Percentiles rank a stretch among this genome's conserved stretches.
Conservation (phyloP, 1,140 invertebrate genomes). For the Condylostylus longicornis region DNA sequence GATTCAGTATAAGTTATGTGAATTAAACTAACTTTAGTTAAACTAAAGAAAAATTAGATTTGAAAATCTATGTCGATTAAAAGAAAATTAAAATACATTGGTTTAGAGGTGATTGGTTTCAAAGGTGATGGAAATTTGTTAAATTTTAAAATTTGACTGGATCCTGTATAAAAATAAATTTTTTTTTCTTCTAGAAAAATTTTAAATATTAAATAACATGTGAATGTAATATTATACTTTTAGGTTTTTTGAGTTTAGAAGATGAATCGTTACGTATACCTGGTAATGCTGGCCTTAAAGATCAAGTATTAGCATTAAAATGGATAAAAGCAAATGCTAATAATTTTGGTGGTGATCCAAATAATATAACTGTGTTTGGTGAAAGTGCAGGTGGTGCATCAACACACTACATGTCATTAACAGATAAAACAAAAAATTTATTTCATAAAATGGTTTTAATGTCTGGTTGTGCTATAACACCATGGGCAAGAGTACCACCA, state of each 20-base stretch:
- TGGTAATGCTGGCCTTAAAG: slow-evolving; percentile 47
- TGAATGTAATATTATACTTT: too few relatives aligned
- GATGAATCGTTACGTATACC: slow-evolving; percentile 31
- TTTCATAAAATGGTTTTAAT: slow-evolving; percentile 32
- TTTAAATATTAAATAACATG: too few relatives aligned
- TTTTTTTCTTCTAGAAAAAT: too few relatives aligned
- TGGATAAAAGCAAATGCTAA: slow-evolving; percentile 48
- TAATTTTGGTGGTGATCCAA: slow-evolving; percentile 37
- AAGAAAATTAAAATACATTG: too few relatives aligned
- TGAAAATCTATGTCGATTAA: too few relatives aligned
- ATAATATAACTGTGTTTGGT: slow-evolving; percentile 34
- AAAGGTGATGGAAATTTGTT: too few relatives aligned
- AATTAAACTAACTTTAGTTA: too few relatives aligned
- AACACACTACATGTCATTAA: slow-evolving; percentile 43
- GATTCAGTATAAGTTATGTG: too few relatives aligned
- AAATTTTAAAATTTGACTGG: too few relatives aligned
- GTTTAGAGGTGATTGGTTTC: too few relatives aligned
- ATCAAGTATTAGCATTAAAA: slow-evolving; percentile 46
- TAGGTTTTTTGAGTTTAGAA: slow-evolving; percentile 25
- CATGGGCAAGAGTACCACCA: slow-evolving; percentile 23
- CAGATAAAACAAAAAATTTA: slow-evolving; percentile 30
- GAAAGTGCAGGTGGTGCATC: slow-evolving; percentile 35
- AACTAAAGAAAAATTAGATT: too few relatives aligned
- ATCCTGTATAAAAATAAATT: too few relatives aligned
- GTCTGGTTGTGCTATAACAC: slow-evolving; percentile 26